Evolutionary conservation across 2,888 invertebrate species (phyloP).

Genomic region (Xylocampa areola): DNA sequence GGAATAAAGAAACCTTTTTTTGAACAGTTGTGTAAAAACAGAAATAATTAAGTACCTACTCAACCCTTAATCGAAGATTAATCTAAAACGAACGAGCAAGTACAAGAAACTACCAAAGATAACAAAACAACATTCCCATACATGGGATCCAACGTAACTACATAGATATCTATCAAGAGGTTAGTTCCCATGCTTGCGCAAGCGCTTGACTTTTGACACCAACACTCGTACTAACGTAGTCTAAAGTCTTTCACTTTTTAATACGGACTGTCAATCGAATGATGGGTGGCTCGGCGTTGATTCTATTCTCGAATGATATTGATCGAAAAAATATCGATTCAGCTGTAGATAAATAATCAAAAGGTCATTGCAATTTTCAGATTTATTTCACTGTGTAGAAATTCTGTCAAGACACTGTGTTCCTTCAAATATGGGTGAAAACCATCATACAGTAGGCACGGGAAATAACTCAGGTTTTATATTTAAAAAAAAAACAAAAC

Average conservation of each 20-base stretch:
- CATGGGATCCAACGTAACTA: slow-evolving; percentile 8
- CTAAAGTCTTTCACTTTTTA: slow-evolving; percentile 57
- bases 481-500: too few species aligned
- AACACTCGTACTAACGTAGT: slow-evolving; percentile 18
- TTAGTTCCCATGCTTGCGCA: slow-evolving; percentile 46
- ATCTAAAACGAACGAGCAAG: background rate
- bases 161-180: slow-evolving; percentile 47
- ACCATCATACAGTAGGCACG: too few species aligned
- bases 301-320: background rate
- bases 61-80: too few species aligned
- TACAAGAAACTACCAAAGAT: slow-evolving; percentile 10
- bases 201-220: slow-evolving; percentile 59
- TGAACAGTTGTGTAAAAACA: too few species aligned
- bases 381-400: too few species aligned
- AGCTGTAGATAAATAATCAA: too few species aligned
- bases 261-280: slow-evolving; percentile 9
- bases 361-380: too few species aligned
- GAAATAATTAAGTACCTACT: background rate
- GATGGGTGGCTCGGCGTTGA: background rate
- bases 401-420: too few species aligned
- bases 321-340: background rate
- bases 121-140: slow-evolving; percentile 44
- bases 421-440: too few species aligned
- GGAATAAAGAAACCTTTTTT: too few species aligned
- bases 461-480: too few species aligned